Base-by-base conservation (phyloP, 2,888 invertebrate genomes). In the Frankliniella fusca region DNA sequence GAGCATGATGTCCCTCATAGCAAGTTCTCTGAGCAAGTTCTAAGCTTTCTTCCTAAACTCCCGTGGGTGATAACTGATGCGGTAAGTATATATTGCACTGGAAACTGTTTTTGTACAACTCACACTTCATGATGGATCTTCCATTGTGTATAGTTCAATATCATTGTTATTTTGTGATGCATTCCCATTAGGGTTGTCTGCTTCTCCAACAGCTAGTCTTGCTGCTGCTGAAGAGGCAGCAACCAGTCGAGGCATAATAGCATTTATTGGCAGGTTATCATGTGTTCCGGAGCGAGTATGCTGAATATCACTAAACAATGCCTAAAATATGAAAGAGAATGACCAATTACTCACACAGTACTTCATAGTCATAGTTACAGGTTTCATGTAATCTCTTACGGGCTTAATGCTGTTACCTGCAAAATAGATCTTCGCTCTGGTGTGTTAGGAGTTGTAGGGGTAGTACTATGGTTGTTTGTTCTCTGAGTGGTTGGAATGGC, bases 1-100 rank as follows among this genome's bases (percentile, higher is more conserved):
- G 99, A 99, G 86, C 98, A 99, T 87, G 99, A 99, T 88, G 95
- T 99, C 2, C 99, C 98, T 0, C 98, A 99, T 87, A 95, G 95
- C 85, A 93, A 95, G 85, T 99, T 99, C 89, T 97, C 98, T 0
- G 96, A 97, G 85, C 94, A 95, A 54, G 99, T 99, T 23, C 91
- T 98, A 0, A 93, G 93, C 82, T 99, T 96, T 87, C 90, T 99
- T 80, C 99, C 99, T 0, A 91, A 93, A 84, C 87, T 95, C 86
- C 96, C 97, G 48, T 98, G 98, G 97, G 88, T 90, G 48, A 97
- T 98, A 85, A 94, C 95, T 0, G 92, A 94, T 65, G 93, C 94
- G 89, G 96, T 95, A 86, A 87, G 87, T 54, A 0, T 12, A 49
- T 5, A 0, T n/a, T 23, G 20, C 15, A n/a, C 38, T 54, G 27